Percentiles rank a stretch among this genome's conserved stretches.
Evolutionary conservation across 2,113 vertebrate species (phyloP).

Genomic region (Periophthalmodon schlosseri): DNA sequence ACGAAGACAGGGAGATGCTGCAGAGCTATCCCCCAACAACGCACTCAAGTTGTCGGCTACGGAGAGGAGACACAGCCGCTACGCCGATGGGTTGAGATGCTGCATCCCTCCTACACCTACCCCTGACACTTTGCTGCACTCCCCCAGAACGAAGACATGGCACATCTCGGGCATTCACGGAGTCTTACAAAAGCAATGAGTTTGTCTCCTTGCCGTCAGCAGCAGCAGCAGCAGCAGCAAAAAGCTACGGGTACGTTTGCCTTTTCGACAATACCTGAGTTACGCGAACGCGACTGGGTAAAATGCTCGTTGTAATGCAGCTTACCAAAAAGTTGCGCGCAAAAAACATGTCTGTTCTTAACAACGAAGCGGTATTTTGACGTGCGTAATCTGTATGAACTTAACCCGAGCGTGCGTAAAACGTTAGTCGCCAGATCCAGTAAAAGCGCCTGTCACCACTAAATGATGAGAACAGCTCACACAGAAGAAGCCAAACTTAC

Average conservation of each 20-base stretch:
- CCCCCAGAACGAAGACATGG: slow-evolving; percentile 65
- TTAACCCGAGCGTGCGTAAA: slow-evolving; percentile 59
- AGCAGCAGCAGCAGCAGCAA: slow-evolving; percentile 4
- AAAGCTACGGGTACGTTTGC: slow-evolving; percentile 55
- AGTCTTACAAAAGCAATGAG: slow-evolving; percentile 77
- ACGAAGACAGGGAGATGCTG: slow-evolving; percentile 63
- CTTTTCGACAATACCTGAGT: slow-evolving; percentile 50
- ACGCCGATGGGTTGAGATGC: slow-evolving; percentile 57
- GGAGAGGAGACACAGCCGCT: slow-evolving; percentile 32
- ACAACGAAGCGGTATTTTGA: slow-evolving; percentile 35
- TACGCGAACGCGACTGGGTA: slow-evolving; percentile 62
- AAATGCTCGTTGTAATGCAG: slow-evolving; percentile 41
- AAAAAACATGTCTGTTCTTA: slow-evolving; percentile 18
- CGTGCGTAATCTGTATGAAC: slow-evolving; percentile 58
- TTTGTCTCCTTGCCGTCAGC: slow-evolving; percentile 67
- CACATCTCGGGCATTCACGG: slow-evolving; percentile 65
- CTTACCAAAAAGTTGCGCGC: slow-evolving; percentile 46
- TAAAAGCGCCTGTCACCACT: slow-evolving; percentile 83
- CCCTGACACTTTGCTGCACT: slow-evolving; percentile 51
- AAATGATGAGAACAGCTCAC: slow-evolving; percentile 75
- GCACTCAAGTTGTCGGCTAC: slow-evolving; percentile 69
- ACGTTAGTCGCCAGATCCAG: slow-evolving; percentile 61
- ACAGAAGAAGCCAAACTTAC: slow-evolving; percentile 95
- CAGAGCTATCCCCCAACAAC: slow-evolving; percentile 53
- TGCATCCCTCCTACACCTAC: slow-evolving; percentile 57